Percentiles rank a stretch among this genome's conserved stretches.
These are phyloP conservation scores for Boulengerochromis microlepis DNA, from an alignment of 2,113 vertebrate genomes.

Conservation along the genomic window DNA sequence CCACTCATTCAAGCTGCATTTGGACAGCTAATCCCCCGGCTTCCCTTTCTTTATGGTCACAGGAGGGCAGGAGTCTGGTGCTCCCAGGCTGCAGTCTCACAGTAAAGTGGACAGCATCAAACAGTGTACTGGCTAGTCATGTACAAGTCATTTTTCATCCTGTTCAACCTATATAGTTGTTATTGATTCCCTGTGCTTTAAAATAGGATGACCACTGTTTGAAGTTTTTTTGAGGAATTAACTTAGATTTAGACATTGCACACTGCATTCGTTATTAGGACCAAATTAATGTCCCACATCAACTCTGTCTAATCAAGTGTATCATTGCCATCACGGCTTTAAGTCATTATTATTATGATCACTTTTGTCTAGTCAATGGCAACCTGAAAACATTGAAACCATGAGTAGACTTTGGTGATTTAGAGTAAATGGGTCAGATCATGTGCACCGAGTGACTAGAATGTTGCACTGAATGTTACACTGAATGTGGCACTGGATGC, in stretches of 20 bases:
- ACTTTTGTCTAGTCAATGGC: not conserved
- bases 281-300: not conserved
- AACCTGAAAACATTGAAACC: not conserved
- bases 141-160: not conserved
- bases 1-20: conserved; percentile 51
- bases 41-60: conserved; percentile 44
- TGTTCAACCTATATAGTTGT: not conserved
- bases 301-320: not conserved
- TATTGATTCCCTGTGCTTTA: not conserved
- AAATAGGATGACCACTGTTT: not conserved
- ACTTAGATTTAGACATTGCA: not conserved
- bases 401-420: not conserved
- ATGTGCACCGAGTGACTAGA: conserved; percentile 21
- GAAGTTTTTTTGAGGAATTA: not conserved
- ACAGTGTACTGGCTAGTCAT: not conserved
- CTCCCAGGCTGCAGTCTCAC: conserved; percentile 10
- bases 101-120: not conserved
- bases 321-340: not conserved
- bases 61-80: conserved; percentile 25
- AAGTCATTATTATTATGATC: not conserved
- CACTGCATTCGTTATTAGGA: not conserved
- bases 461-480: conserved; percentile 3
- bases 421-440: conserved; percentile 5
- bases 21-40: conserved; percentile 54
- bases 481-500: conserved; percentile 23